Evolutionary conservation across 2,888 invertebrate genomes (phyloP), one percentile per base, ranked within the genome.

Genomic region (Plagiodera versicolora): DNA sequence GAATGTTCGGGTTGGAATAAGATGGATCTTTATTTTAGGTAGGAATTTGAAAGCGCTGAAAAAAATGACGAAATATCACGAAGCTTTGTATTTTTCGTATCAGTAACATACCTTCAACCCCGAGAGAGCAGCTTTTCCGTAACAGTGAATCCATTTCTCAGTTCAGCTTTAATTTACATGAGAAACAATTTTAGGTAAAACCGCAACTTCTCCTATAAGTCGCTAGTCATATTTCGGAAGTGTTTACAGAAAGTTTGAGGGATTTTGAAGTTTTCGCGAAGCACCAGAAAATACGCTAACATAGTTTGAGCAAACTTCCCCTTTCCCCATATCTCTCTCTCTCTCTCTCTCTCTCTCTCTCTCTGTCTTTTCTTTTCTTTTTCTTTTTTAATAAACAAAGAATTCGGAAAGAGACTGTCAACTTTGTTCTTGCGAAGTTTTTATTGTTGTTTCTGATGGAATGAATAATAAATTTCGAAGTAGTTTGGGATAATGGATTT

Each of bases 201-300:
- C 9, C 49, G 44, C 51, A 55, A 58, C 51, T 58, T 55, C 47
- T 16, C 35, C 24, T 18, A 49, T 46, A 55, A 50, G 51, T 52
- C 59, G 56, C 55, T 52, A 59, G 60, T 60, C 6, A 24, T 24
- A 39, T 39, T 32, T 39, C 55, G 59, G 63, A 65, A 65, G 63
- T 63, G 61, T 65, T 65, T 63, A 65, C 65, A 56, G 49, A 65
- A 65, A 61, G 56, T 65, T 63, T 63, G 44, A 63, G 44, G 56
- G 63, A 61, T 65, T 63, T 62, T 59, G 59, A 63, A 65, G 63
- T 63, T 63, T 61, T 56, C 59, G 54, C 56, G 58, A 54, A 61
- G 57, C 56, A 63, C 59, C 45, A 56, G 63, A 57, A 60, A 65
- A 65, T 65, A 55, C 48, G 61, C 57, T 65, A 63, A 61, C 65